Percentiles rank a stretch among this genome's conserved stretches.
Conservation (phyloP, 35 echinoderm and acorn worm genomes). For the Ophiothrix spiculata region DNA sequence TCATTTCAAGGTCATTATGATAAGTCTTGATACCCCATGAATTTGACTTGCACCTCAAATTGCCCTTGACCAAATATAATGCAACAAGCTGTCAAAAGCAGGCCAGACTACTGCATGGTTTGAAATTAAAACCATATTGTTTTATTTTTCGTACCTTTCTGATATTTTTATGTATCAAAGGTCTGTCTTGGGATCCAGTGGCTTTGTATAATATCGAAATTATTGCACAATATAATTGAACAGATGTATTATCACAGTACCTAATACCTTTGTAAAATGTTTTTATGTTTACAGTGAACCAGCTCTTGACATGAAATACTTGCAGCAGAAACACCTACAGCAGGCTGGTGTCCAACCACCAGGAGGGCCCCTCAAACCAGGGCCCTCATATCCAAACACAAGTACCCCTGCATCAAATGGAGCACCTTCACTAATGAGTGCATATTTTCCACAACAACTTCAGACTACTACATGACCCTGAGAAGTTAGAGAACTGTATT, state of each 20-base stretch:
- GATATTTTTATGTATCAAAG: background rate
- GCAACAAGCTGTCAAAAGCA: too few species aligned
- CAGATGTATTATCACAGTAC: background rate
- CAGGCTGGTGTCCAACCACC: background rate
- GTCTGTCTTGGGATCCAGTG: too few species aligned
- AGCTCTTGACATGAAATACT: slow-evolving; percentile 77
- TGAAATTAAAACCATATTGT: background rate
- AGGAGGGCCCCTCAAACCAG: background rate
- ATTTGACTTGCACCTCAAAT: too few species aligned
- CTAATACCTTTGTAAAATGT: background rate
- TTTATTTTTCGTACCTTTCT: background rate
- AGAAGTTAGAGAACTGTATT: too few species aligned
- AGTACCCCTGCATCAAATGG: background rate
- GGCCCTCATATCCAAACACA: background rate
- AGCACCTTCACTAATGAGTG: background rate
- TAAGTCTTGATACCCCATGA: too few species aligned
- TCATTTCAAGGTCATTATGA: too few species aligned
- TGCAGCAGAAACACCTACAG: slow-evolving; percentile 34
- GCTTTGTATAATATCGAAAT: too few species aligned
- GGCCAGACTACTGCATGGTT: too few species aligned
- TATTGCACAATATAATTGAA: background rate
- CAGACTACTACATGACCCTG: background rate
- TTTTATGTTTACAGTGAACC: slow-evolving; percentile 38
- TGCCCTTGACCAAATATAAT: too few species aligned
- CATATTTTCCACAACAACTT: background rate